Conservation (phyloP, 2,797 vertebrate species). For the Cynodonichthys magdalenae region DNA sequence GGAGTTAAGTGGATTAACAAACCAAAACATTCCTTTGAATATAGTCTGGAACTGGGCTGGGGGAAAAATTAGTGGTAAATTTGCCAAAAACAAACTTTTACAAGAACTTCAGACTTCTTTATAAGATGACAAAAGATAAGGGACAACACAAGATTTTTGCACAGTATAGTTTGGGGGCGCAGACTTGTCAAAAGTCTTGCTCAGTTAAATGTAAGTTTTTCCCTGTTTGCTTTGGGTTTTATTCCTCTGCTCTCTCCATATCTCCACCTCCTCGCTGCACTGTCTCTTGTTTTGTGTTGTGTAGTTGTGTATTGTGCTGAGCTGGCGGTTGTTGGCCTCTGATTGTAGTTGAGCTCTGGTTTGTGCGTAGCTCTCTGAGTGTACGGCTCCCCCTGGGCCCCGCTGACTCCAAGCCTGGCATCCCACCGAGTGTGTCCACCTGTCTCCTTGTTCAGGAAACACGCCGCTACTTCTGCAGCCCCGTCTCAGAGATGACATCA, state of each 20-base stretch:
- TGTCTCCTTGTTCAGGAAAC: conserved; percentile 59
- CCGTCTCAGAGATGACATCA: conserved; percentile 60
- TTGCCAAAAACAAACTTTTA: too few species aligned
- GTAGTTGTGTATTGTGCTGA: conserved; percentile 61
- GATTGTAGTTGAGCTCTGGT: conserved; percentile 56
- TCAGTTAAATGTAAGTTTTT: too few species aligned
- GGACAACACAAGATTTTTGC: too few species aligned
- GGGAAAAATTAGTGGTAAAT: too few species aligned
- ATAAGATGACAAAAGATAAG: too few species aligned
- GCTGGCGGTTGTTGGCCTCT: conserved; percentile 58
- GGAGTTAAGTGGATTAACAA: too few species aligned
- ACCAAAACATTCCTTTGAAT: too few species aligned
- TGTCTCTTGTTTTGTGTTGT: conserved; percentile 29
- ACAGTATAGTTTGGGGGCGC: too few species aligned
- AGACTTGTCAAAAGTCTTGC: too few species aligned
- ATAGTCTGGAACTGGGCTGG: too few species aligned
- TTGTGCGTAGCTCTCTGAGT: conserved; percentile 44
- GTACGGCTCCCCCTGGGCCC: conserved; percentile 53
- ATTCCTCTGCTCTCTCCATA: background rate
- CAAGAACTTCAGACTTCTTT: too few species aligned
- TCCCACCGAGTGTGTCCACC: conserved; percentile 68
- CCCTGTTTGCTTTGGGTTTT: too few species aligned
- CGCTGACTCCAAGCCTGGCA: conserved; percentile 59
- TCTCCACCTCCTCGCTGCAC: conserved; percentile 16
- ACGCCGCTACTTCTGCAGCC: conserved; percentile 30